phyloP scores from a whole-genome alignment of 2,888 invertebrate genomes.

The Sturmia bella region DNA sequence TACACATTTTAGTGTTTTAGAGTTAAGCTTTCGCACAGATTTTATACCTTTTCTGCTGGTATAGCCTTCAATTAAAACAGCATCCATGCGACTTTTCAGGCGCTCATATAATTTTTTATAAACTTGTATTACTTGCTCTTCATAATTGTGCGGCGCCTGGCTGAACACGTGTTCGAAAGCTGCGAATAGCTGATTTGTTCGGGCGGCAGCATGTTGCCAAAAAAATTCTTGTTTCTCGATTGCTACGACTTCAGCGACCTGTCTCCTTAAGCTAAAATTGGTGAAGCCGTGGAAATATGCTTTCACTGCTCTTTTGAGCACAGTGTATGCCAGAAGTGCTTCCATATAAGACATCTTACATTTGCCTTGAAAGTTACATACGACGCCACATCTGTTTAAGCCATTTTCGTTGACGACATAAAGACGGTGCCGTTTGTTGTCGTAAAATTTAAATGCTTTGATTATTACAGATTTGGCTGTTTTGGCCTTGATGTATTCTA shows the following conservation, averaged over 20 bases:
- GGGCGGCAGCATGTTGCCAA: slow-evolving; percentile 78
- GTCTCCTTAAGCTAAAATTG: slow-evolving; percentile 73
- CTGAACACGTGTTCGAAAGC: slow-evolving; percentile 75
- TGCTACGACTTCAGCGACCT: slow-evolving; percentile 74
- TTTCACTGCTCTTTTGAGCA: slow-evolving; percentile 78
- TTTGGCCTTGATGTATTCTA: slow-evolving; percentile 75
- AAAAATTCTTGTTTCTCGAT: slow-evolving; percentile 73
- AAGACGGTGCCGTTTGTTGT: slow-evolving; percentile 74
- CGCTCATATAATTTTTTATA: slow-evolving; percentile 74
- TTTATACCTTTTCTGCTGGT: slow-evolving; percentile 66
- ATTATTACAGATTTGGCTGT: slow-evolving; percentile 75
- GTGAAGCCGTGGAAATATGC: slow-evolving; percentile 78
- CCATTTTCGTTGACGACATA: slow-evolving; percentile 66
- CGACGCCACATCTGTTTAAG: slow-evolving; percentile 76
- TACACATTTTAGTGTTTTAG: slow-evolving; percentile 11
- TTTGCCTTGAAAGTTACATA: slow-evolving; percentile 76
- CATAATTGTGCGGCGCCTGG: slow-evolving; percentile 75
- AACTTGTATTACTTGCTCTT: slow-evolving; percentile 73
- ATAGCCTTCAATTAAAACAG: slow-evolving; percentile 70
- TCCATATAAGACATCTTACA: slow-evolving; percentile 77
- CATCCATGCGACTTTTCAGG: slow-evolving; percentile 72
- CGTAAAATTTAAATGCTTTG: slow-evolving; percentile 77
- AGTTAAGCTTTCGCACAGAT: not conserved
- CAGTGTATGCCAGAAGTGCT: slow-evolving; percentile 77
- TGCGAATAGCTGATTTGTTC: slow-evolving; percentile 76